These are phyloP conservation scores for Epizoanthus illoricatus DNA, from an alignment of 92 coral and sea anemone species.

Conservation along the genomic window DNA sequence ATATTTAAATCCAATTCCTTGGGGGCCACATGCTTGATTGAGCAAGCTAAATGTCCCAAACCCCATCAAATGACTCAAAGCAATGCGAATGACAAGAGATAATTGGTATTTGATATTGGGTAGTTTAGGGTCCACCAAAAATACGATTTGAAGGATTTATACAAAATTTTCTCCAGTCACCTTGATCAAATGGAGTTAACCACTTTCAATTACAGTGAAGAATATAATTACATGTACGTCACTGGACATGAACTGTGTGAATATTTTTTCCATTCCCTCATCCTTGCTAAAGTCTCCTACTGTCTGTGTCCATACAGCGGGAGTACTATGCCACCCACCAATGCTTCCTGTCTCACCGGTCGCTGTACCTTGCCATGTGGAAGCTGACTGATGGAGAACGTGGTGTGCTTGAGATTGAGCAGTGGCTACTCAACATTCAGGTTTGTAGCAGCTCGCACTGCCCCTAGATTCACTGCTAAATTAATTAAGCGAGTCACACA, in stretches of 20 bases:
- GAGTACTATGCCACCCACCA: constrained; percentile 99
- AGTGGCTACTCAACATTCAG: constrained; percentile 97
- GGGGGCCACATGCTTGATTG: not conserved
- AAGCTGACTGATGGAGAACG: constrained; percentile 93
- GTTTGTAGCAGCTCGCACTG: constrained; percentile 37
- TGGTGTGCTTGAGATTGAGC: constrained; percentile 85
- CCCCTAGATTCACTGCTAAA: not conserved
- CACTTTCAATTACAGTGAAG: too few species aligned
- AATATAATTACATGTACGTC: not conserved
- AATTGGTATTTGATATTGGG: not conserved
- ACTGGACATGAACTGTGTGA: not conserved
- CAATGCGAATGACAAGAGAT: not conserved
- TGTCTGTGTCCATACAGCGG: constrained; percentile 53
- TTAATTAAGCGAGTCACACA: not conserved
- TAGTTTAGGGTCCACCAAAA: not conserved
- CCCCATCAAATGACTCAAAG: not conserved
- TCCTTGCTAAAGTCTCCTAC: not conserved
- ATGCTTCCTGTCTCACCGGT: constrained; percentile 91
- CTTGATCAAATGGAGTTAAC: not conserved
- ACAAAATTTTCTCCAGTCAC: not conserved
- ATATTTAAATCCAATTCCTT: too few species aligned
- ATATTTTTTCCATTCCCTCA: not conserved
- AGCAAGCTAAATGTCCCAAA: not conserved
- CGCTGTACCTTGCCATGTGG: constrained; percentile 97
- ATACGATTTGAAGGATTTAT: not conserved